Base-by-base conservation (phyloP, 2,113 vertebrate species). In the Grammomys surdaster region DNA sequence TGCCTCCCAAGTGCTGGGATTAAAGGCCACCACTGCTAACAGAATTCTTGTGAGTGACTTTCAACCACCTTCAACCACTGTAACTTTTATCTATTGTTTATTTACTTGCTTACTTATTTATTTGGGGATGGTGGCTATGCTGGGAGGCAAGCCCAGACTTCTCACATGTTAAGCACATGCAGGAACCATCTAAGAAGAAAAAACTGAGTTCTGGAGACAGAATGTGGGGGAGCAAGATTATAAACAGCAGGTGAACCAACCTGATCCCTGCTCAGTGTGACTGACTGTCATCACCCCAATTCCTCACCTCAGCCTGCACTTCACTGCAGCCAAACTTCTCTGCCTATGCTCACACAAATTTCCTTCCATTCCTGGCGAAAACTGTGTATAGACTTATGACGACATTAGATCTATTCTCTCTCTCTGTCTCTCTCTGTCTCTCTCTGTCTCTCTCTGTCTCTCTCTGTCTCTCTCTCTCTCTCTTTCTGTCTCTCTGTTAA, bases 161-260 rank as follows among this genome's bases (percentile, higher is more conserved):
- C 36, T 6, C 43, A 36, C 22, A 28, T 54, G 33, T 56, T 60
- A 48, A 43, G 72, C n/a, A 77, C 56, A 94, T 84, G 73, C 63
- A 33, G 63, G 56, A 84, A 80, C 72, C 90, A 75, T 51, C 6
- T 11, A 31, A 4, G 16, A 5, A 8, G 16, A n/a, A 69, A 16
- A 84, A 14, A n/a, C 19, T 93, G 60, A 95, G 84, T 72, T 93
- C 43, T 56, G 10, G 7, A 22, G 63, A 89, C 75, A 60, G 22
- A 89, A 20, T 22, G 14, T 19, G n/a, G 28, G 76, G 16, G 56
- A 89, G 40, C 65, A n/a, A 93, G 40, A 58, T 95, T 86, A 95
- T 96, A 87, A 84, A 84, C 19, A 56, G 14, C 26, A 86, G 4
- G 2, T 3, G 1, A 70, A 48, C 11, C n/a, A 87, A 60, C 51